Conservation (phyloP, 2,888 invertebrate genomes). For the Thymelicus lineola region DNA sequence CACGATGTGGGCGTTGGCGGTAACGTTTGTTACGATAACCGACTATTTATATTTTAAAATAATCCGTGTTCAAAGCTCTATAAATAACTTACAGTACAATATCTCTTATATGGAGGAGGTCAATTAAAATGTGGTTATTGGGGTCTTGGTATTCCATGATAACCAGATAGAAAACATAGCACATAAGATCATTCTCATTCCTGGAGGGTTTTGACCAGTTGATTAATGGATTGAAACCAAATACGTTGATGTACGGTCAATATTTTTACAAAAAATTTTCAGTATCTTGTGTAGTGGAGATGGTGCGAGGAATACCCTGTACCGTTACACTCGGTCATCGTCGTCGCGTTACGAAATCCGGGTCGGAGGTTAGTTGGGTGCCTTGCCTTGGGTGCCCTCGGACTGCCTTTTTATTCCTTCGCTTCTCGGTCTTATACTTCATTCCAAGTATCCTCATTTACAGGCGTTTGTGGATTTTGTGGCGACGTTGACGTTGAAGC, state of each 20-base stretch:
- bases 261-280: conserved; percentile 10
- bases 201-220: too few relatives aligned
- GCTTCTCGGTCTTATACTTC: conserved; percentile 27
- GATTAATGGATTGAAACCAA: background rate
- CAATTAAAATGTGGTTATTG: background rate
- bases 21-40: too few relatives aligned
- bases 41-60: too few relatives aligned
- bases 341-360: conserved; percentile 44
- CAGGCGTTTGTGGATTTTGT: background rate
- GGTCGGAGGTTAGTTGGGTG: conserved; percentile 44
- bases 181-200: too few relatives aligned
- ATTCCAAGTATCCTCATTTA: background rate
- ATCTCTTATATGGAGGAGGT: too few relatives aligned
- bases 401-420: conserved; percentile 24
- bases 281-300: background rate
- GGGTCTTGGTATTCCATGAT: background rate
- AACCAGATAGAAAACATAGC: too few relatives aligned
- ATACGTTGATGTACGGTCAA: background rate
- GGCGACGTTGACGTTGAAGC: too few relatives aligned
- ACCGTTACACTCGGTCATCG: conserved; percentile 46
- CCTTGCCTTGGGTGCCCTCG: conserved; percentile 17
- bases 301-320: conserved; percentile 29
- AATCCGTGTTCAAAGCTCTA: too few relatives aligned
- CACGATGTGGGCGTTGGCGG: too few relatives aligned
- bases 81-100: too few relatives aligned